Base-by-base conservation (phyloP, 2,797 vertebrate species). In the Sebastiscus albofasciatus region DNA sequence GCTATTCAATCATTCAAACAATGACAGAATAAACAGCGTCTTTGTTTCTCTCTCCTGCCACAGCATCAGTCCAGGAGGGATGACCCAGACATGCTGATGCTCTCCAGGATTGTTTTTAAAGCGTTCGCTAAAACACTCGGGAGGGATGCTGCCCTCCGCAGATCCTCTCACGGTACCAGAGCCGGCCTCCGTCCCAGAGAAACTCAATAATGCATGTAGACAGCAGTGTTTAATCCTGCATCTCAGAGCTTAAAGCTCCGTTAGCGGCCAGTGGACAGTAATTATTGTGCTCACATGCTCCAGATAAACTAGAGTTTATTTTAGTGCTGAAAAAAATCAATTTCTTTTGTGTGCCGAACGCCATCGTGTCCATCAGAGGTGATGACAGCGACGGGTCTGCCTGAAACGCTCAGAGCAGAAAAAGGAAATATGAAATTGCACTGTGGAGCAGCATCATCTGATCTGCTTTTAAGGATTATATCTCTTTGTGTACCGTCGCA, bases 191-290 rank as follows among this genome's bases (percentile, higher is more conserved):
- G n/a, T 81, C 52, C 75, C 81, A 29, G 58, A 77, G 75, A 85
- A 87, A 77, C 73, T 88, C 78, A 91, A 91, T 86, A 88, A 92
- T 88, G 64, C 75, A 85, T 90, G 81, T 20, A 83, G 80, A 87
- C 82, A 83, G 68, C 46, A 58, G 71, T 81, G 80, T 90, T 87
- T 87, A 88, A 84, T 79, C 80, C 77, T 72, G 73, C 66, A 9
- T 87, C 77, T 80, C 24, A 61, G 78, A 88, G 73, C 62, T 79
- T 77, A 80, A 77, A 83, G 72, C 71, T 83, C 20, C n/a, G 73
- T 73, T 58, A 67, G 75, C 72, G 58, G 77, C 46, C 78, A 36
- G 78, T 34, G 75, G 68, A 85, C 5, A 16, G 58, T 77, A 67
- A 86, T 77, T 69, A 84, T 78, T 65, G 61, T 49, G 52, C 61